phyloP scores from a whole-genome alignment of 2,888 invertebrate genomes.

The Ectemnius lituratus region DNA sequence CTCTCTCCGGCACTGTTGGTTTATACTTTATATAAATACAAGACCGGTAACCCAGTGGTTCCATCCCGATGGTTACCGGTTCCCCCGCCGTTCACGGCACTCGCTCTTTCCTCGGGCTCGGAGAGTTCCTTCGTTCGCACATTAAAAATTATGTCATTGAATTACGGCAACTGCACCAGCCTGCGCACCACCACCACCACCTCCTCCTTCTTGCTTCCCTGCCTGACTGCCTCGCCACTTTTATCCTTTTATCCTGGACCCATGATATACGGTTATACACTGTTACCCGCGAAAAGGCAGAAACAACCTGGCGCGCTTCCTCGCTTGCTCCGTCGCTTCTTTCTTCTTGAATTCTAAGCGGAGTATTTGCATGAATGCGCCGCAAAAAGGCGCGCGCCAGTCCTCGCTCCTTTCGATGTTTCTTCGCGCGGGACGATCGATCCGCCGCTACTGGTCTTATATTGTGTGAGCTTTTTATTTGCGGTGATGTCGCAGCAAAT shows the following conservation, averaged over 20 bases:
- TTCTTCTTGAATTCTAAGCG: conserved; percentile 4
- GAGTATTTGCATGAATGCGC: not conserved
- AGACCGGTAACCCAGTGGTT: conserved; percentile 62
- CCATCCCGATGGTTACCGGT: conserved; percentile 59
- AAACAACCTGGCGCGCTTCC: not conserved
- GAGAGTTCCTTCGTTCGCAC: conserved; percentile 7
- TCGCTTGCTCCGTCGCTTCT: not conserved
- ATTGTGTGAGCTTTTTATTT: not conserved
- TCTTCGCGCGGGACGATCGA: too few relatives aligned
- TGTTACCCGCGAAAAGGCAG: conserved; percentile 7
- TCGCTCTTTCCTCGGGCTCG: conserved; percentile 24
- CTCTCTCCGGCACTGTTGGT: conserved; percentile 43
- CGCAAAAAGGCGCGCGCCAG: not conserved
- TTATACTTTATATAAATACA: conserved; percentile 66
- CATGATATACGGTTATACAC: conserved; percentile 35
- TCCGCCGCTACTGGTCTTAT: not conserved
- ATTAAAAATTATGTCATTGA: conserved; percentile 55
- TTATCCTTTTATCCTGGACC: conserved; percentile 18
- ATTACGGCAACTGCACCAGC: conserved; percentile 42
- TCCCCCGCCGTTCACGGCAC: conserved; percentile 32
- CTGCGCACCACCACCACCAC: too few relatives aligned
- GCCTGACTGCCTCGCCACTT: not conserved
- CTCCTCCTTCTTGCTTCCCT: too few relatives aligned
- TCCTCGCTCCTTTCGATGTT: not conserved
- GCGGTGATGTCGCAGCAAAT: not conserved